Base-by-base conservation (phyloP, 2,888 invertebrate species). In the Caenorhabditis imperialis region DNA sequence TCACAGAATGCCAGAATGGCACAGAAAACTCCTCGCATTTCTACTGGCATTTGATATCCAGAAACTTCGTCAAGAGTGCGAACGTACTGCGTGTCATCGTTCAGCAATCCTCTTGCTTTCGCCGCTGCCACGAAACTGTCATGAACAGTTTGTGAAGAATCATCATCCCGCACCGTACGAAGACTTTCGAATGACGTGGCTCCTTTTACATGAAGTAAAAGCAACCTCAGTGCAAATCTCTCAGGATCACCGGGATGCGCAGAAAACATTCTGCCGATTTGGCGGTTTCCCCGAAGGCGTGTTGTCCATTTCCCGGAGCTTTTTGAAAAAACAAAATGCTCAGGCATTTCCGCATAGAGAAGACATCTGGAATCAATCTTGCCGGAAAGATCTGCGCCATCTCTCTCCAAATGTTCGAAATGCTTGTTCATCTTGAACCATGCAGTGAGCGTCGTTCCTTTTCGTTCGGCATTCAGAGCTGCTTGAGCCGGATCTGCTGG, bases 171-270 rank as follows among this genome's bases (percentile, higher is more conserved):
- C 2, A 37, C 35, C 2, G 63, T 54, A 14, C 54, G 33, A 4
- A 63, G 7, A 33, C 37, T 25, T 20, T 63, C 63, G 14, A 63
- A 63, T 2, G 63, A 63, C 1, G 45, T 44, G 3, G 35, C 45
- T 45, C 63, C 63, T 2, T 12, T 44, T 1, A 23, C 35, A 12
- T 33, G 20, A 18, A 63, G 37, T 22, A 63, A 45, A 10, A 63
- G 53, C 14, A 63, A 37, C 2, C 63, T 44, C 2, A 63, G 40
- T 8, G 48, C 44, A 23, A 37, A 63, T 45, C 63, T 20, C 51
- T 63, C 63, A 1, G 42, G 42, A 22, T 63, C 63, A 23, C 25
- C 23, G 1, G 63, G 63, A 6, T 51, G 37, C 1, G 37, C 50
- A 16, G 35, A 33, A 35, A 35, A 50, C 10, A 50, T 35, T 22